Conservation (phyloP, 1,140 invertebrate genomes). For the Lysiphlebus fabarum region DNA sequence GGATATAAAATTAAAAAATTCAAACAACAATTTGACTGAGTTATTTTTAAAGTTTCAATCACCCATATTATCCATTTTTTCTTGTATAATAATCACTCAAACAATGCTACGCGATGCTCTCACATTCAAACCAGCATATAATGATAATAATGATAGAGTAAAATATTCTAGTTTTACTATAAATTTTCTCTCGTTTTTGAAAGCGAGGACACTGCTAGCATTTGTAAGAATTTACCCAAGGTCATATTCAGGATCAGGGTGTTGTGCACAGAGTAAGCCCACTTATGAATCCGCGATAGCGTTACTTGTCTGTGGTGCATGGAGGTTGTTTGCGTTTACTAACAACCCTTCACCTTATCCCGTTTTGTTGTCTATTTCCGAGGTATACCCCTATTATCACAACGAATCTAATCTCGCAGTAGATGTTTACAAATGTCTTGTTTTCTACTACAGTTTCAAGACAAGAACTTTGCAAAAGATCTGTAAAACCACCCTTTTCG, state of each 20-base stretch:
- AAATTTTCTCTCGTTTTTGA: too few species aligned
- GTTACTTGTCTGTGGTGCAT: slow-evolving; percentile 25
- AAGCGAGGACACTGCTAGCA: too few species aligned
- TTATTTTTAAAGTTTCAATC: too few species aligned
- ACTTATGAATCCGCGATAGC: too few species aligned
- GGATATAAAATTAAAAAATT: too few species aligned
- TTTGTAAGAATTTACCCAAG: slow-evolving; percentile 25
- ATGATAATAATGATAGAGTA: too few species aligned
- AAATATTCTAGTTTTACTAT: too few species aligned
- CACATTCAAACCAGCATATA: too few species aligned
- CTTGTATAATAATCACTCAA: too few species aligned
- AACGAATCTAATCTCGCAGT: slow-evolving; percentile 57
- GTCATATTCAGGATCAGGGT: slow-evolving; percentile 47
- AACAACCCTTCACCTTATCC: slow-evolving; percentile 1
- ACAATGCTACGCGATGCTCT: rapidly evolving
- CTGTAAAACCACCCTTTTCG: too few species aligned
- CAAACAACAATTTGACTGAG: too few species aligned
- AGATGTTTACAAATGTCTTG: slow-evolving; percentile 58
- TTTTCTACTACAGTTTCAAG: slow-evolving; percentile 45
- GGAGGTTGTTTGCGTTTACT: slow-evolving; percentile 26
- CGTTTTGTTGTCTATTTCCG: slow-evolving; percentile 2
- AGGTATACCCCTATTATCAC: slow-evolving; percentile 49
- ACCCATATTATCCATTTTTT: too few species aligned
- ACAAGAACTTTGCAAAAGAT: slow-evolving; percentile 16
- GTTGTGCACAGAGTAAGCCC: slow-evolving; percentile 26